phyloP scores from a whole-genome alignment of 2,113 vertebrate species.

The Pyxicephalus adspersus region DNA sequence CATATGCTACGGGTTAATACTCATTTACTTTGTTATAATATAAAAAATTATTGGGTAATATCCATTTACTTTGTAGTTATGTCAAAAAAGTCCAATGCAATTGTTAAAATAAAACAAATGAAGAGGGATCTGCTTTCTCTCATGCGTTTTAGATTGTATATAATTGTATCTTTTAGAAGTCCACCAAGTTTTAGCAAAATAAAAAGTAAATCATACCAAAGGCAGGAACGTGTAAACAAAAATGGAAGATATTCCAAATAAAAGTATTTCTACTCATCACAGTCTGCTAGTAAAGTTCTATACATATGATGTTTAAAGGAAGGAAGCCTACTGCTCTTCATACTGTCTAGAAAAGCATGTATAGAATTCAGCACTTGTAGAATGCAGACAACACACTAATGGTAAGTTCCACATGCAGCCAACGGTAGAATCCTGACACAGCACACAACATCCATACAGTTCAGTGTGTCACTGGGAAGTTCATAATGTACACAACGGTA shows the following conservation, averaged over 20 bases:
- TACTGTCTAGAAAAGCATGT: neutral
- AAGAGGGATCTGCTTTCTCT: too few species aligned
- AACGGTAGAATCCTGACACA: neutral
- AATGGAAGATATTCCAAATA: too few species aligned
- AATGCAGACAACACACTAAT: constrained; percentile 29
- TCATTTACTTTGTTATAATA: too few species aligned
- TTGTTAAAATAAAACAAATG: too few species aligned
- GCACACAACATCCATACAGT: neutral
- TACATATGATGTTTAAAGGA: neutral
- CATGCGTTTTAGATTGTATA: too few species aligned
- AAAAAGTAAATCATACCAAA: neutral
- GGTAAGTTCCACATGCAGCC: constrained; percentile 37
- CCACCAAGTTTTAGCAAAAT: neutral
- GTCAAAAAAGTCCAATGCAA: too few species aligned
- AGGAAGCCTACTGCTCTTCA: neutral
- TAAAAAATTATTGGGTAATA: too few species aligned
- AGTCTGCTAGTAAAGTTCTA: constrained; percentile 32
- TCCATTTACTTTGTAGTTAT: too few species aligned
- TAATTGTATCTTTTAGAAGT: neutral
- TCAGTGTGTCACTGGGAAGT: neutral
- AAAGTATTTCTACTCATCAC: neutral
- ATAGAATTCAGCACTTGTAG: neutral
- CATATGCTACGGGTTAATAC: too few species aligned
- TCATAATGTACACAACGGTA: neutral
- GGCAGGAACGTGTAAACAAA: neutral